Conservation (phyloP, 2,113 vertebrate genomes). For the Ophiodon elongatus region DNA sequence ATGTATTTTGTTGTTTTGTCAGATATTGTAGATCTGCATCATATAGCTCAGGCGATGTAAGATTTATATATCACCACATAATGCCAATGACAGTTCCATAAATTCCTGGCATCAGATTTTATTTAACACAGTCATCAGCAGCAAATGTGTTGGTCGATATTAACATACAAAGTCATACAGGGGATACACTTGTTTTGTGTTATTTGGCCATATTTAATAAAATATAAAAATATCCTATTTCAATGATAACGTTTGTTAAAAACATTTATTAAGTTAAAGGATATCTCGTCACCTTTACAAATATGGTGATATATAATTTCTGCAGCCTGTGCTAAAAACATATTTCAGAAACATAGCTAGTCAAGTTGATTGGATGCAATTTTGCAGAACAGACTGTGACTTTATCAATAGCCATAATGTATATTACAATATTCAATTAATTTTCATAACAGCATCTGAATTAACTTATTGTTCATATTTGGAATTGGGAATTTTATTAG, state of each 20-base stretch:
- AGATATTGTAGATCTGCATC: neutral
- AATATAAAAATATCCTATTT: neutral
- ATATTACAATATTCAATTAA: constrained; percentile 40
- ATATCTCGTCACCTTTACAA: neutral
- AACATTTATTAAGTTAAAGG: neutral
- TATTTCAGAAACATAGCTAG: neutral
- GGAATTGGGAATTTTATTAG: neutral
- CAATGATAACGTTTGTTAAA: neutral
- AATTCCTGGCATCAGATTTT: neutral
- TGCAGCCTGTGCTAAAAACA: neutral
- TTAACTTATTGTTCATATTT: neutral
- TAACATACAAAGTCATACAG: neutral
- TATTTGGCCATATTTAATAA: neutral
- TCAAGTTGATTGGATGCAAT: neutral
- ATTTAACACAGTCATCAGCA: constrained; percentile 1
- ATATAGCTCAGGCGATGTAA: neutral
- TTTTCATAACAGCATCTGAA: constrained; percentile 40
- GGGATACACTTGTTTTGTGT: neutral
- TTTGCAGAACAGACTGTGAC: neutral
- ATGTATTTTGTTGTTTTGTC: neutral
- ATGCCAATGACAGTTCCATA: neutral
- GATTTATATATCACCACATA: neutral
- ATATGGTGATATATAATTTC: neutral
- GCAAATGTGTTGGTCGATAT: neutral
- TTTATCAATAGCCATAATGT: constrained; percentile 11